phyloP scores from a whole-genome alignment of 2,113 vertebrate genomes.

The Willisornis vidua region DNA sequence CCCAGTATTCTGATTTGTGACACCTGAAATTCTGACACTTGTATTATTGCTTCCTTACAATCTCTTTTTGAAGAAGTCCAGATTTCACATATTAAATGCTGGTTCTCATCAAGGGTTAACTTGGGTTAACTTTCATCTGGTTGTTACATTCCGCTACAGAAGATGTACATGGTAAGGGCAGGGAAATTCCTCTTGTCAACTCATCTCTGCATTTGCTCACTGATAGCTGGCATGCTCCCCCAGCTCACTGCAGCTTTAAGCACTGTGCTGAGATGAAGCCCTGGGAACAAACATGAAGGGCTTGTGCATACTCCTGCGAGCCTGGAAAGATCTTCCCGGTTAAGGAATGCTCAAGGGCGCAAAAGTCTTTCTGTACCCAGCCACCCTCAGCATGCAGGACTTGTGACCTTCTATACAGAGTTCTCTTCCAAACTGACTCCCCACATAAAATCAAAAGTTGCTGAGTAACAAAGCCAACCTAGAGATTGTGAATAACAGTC shows the following conservation, averaged over 20 bases:
- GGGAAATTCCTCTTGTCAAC: not conserved
- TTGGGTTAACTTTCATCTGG: not conserved
- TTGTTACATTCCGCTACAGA: not conserved
- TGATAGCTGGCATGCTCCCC: not conserved
- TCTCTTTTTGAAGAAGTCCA: not conserved
- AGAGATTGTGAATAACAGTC: not conserved
- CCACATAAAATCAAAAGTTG: not conserved
- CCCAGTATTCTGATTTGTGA: not conserved
- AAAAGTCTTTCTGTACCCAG: not conserved
- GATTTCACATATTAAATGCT: not conserved
- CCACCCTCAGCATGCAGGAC: not conserved
- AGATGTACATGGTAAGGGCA: not conserved
- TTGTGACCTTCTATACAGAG: not conserved
- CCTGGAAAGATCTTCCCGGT: not conserved
- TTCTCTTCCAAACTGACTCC: not conserved
- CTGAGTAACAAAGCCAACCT: not conserved
- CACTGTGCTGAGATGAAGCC: accelerated
- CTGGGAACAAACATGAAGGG: not conserved
- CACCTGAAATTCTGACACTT: not conserved
- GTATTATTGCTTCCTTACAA: not conserved
- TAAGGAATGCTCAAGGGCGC: not conserved
- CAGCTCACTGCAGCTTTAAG: not conserved
- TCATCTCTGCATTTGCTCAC: not conserved
- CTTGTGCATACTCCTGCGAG: not conserved
- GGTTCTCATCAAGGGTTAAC: not conserved